These are phyloP conservation scores for Lycia hirtaria DNA, from an alignment of 2,888 invertebrate species.

Conservation along the genomic window DNA sequence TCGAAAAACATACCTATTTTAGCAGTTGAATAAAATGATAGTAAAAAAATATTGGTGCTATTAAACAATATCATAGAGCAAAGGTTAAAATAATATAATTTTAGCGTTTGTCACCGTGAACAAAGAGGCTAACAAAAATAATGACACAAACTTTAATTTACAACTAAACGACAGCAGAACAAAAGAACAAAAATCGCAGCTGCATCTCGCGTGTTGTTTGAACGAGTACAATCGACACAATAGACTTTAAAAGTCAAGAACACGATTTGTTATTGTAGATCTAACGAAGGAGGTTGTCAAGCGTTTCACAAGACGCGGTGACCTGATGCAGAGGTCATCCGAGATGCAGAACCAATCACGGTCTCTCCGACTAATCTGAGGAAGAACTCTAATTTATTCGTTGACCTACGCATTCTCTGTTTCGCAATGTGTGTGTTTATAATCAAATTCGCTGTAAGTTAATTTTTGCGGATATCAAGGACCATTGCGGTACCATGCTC, in stretches of 20 bases:
- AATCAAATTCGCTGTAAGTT: slow-evolving; percentile 16
- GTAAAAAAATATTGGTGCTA: too few relatives aligned
- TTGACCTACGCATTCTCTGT: slow-evolving; percentile 8
- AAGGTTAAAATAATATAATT: not conserved
- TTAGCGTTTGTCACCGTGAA: not conserved
- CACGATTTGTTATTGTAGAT: slow-evolving; percentile 32
- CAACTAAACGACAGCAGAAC: slow-evolving; percentile 1
- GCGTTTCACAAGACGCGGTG: slow-evolving; percentile 37
- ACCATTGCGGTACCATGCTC: slow-evolving; percentile 9
- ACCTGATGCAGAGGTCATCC: slow-evolving; percentile 32
- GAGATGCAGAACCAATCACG: slow-evolving; percentile 31
- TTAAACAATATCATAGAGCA: too few relatives aligned
- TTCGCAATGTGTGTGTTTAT: slow-evolving; percentile 5
- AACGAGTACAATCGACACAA: slow-evolving; percentile 26
- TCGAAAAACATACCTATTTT: too few relatives aligned
- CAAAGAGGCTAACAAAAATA: not conserved
- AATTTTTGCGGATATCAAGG: slow-evolving; percentile 18
- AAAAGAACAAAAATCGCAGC: not conserved
- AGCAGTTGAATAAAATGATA: too few relatives aligned
- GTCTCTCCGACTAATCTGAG: slow-evolving; percentile 18
- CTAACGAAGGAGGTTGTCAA: slow-evolving; percentile 35
- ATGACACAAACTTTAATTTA: slow-evolving; percentile 4
- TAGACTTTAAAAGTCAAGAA: slow-evolving; percentile 42
- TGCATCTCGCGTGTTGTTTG: slow-evolving; percentile 14
- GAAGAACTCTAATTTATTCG: slow-evolving; percentile 20